These are phyloP conservation scores for Monarcha castaneiventris DNA, from an alignment of 2,113 vertebrate genomes.

Conservation along the genomic window DNA sequence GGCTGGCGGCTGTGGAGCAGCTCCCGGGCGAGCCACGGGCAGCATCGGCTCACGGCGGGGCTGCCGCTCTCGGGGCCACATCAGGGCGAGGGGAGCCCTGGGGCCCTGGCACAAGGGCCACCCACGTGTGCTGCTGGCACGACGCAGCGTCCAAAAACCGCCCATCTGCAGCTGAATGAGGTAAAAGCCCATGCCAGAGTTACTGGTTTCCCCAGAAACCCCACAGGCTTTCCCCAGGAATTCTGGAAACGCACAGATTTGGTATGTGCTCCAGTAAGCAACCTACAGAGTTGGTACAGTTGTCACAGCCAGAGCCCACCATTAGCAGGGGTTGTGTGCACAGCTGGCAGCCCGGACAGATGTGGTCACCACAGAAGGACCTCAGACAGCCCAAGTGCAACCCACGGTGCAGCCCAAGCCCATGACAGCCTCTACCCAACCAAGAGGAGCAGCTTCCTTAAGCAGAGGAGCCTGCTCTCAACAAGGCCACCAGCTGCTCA, in stretches of 20 bases:
- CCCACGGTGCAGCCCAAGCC: not conserved
- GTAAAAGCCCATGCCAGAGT: not conserved
- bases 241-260: not conserved
- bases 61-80: accelerated
- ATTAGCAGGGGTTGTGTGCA: accelerated
- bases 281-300: not conserved
- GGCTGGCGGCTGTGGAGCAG: not conserved
- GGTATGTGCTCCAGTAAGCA: not conserved
- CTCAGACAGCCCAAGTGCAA: not conserved
- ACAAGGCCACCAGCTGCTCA: not conserved
- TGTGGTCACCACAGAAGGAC: not conserved
- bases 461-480: not conserved
- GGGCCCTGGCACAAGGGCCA: not conserved
- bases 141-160: not conserved
- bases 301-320: not conserved
- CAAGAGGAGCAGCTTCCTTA: not conserved
- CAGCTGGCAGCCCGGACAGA: not conserved
- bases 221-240: not conserved
- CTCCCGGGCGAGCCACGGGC: not conserved
- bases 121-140: not conserved
- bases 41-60: accelerated
- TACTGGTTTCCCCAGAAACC: conserved; percentile 6
- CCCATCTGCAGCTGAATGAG: not conserved
- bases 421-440: not conserved
- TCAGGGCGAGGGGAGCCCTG: not conserved